Conservation (phyloP, 1,140 invertebrate genomes). For the Tetranychus urticae region DNA sequence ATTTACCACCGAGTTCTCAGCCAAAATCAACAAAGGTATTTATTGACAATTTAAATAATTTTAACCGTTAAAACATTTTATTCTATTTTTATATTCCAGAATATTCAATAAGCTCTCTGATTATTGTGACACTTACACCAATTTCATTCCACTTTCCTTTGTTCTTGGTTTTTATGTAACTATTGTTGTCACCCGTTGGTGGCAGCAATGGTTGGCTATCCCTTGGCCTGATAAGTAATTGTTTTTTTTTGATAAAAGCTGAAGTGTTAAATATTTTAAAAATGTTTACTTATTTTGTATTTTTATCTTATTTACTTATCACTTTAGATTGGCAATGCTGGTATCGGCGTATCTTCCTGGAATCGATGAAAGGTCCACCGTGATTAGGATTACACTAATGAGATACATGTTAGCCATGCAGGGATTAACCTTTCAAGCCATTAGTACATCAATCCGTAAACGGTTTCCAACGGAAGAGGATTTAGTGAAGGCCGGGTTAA, state of each 20-base stretch:
- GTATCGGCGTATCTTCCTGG: slow-evolving; percentile 33
- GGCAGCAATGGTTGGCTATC: slow-evolving; percentile 47
- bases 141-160: slow-evolving; percentile 56
- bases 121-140: slow-evolving; percentile 50
- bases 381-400: slow-evolving; percentile 64
- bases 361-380: slow-evolving; percentile 53
- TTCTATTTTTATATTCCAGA: slow-evolving; percentile 18
- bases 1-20: slow-evolving; percentile 14
- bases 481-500: slow-evolving; percentile 61
- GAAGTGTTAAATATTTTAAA: background rate
- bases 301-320: background rate
- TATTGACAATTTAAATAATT: background rate
- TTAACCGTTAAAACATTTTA: background rate
- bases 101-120: slow-evolving; percentile 44
- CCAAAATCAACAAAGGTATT: slow-evolving; percentile 15
- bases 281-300: background rate
- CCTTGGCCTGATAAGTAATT: slow-evolving; percentile 19
- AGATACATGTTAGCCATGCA: slow-evolving; percentile 56
- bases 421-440: slow-evolving; percentile 52
- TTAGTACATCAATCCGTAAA: slow-evolving; percentile 69
- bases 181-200: slow-evolving; percentile 75
- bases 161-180: slow-evolving; percentile 81
- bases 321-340: slow-evolving; percentile 7
- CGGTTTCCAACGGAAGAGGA: slow-evolving; percentile 73
- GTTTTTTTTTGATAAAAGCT: background rate